A percentile compares a stretch with the other conserved stretches of the same genome.
Evolutionary conservation across 2,888 invertebrate genomes (phyloP).

Genomic region (Ophion costatus): DNA sequence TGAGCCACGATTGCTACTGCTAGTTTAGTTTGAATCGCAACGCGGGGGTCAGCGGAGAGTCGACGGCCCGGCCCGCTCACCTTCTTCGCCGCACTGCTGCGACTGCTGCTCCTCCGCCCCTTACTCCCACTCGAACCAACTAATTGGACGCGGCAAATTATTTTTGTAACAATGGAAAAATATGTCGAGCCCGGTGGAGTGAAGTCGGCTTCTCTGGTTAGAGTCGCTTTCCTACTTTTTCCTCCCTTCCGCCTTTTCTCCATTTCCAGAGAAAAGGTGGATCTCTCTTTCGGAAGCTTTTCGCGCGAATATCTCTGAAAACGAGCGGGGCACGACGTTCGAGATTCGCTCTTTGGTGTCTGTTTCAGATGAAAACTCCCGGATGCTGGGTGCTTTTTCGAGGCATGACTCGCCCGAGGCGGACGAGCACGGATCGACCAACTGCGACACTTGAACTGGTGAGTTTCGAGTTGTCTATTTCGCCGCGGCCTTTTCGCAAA

Average conservation of each 20-base stretch:
- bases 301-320: neutral
- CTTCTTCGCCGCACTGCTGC: neutral
- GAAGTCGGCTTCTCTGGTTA: too few relatives aligned
- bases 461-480: slow-evolving; percentile 28
- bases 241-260: too few relatives aligned
- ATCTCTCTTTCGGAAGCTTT: too few relatives aligned
- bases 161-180: slow-evolving; percentile 68
- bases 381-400: slow-evolving; percentile 66
- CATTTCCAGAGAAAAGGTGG: too few relatives aligned
- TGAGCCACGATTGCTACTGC: too few relatives aligned
- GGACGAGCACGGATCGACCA: slow-evolving; percentile 66
- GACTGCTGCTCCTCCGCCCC: neutral
- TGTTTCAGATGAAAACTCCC: slow-evolving; percentile 45
- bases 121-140: slow-evolving; percentile 32
- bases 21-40: too few relatives aligned
- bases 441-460: slow-evolving; percentile 71
- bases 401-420: slow-evolving; percentile 66
- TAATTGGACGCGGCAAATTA: slow-evolving; percentile 71
- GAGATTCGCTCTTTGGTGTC: neutral
- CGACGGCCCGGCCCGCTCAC: too few relatives aligned
- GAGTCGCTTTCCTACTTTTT: too few relatives aligned
- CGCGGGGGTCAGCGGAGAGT: too few relatives aligned
- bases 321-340: too few relatives aligned
- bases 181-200: slow-evolving; percentile 50
- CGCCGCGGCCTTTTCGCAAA: neutral